Percentiles rank a stretch among this genome's conserved stretches.
These are phyloP conservation scores for Eupithecia insigniata DNA, from an alignment of 2,888 invertebrate genomes.

Conservation along the genomic window DNA sequence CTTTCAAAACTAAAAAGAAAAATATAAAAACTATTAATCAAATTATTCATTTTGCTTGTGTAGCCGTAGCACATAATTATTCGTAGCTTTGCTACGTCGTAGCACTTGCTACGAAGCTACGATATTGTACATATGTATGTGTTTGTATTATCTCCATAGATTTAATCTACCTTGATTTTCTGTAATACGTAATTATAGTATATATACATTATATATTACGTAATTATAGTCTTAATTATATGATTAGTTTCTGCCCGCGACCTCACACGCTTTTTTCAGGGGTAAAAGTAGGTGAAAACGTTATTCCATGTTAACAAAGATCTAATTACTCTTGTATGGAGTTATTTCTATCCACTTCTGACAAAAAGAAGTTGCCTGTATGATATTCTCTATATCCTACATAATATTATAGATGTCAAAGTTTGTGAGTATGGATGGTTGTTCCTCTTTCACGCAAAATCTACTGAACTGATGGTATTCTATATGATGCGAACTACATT, in stretches of 20 bases:
- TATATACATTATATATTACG: too few species aligned
- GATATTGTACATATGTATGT: too few species aligned
- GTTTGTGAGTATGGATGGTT: too few species aligned
- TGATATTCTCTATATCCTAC: too few species aligned
- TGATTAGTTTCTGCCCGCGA: background rate
- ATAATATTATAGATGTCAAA: too few species aligned
- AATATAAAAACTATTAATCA: background rate
- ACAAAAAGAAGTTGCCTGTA: too few species aligned
- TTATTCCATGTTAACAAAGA: background rate
- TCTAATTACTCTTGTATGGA: background rate
- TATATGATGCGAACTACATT: too few species aligned
- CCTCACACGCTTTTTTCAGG: background rate
- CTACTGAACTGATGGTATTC: too few species aligned
- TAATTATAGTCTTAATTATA: background rate
- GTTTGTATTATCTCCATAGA: background rate
- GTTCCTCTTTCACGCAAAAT: too few species aligned
- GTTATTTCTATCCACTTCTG: background rate
- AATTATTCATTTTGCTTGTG: background rate
- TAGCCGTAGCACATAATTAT: slow-evolving; percentile 7
- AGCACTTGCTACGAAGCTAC: slow-evolving; percentile 26
- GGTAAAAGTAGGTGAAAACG: background rate
- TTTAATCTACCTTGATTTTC: background rate
- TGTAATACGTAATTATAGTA: background rate
- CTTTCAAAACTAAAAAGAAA: background rate
- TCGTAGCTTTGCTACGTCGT: slow-evolving; percentile 27